Percentiles rank a stretch among this genome's conserved stretches.
These are phyloP conservation scores for Toxostoma redivivum DNA, from an alignment of 2,113 vertebrate genomes.

Conservation along the genomic window DNA sequence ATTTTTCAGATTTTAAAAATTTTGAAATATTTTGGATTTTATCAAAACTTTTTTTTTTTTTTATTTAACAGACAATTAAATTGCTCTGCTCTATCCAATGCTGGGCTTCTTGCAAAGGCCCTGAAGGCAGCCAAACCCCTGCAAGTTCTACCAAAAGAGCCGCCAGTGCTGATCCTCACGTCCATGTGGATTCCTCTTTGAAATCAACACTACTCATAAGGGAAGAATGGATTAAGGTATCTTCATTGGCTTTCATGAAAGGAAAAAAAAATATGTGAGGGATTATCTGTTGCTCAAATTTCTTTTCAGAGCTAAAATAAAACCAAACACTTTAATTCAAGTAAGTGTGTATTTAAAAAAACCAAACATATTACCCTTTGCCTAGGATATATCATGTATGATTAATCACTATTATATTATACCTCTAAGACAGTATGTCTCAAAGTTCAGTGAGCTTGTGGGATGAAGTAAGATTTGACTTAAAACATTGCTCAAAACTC, in stretches of 20 bases:
- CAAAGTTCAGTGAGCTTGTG: too few relatives aligned
- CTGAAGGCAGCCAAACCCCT: neutral
- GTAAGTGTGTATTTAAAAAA: fast-evolving
- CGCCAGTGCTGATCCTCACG: neutral
- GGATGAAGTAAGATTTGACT: neutral
- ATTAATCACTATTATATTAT: neutral
- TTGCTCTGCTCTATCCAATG: neutral
- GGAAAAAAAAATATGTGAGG: neutral
- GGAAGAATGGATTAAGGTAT: neutral
- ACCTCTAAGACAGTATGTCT: neutral
- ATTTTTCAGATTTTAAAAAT: neutral
- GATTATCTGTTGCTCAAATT: neutral
- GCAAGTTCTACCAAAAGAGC: neutral
- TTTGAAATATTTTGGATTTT: neutral
- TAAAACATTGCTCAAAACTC: neutral
- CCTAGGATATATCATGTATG: too few relatives aligned
- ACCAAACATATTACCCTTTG: neutral
- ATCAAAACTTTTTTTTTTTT: neutral
- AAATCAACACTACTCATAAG: neutral
- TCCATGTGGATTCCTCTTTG: neutral
- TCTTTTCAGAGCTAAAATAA: neutral
- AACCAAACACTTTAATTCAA: neutral
- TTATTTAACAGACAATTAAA: neutral
- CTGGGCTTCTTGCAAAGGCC: neutral
- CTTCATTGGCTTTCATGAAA: neutral